phyloP scores from a whole-genome alignment of 2,797 vertebrate genomes.

The Pseudomugil tenellus region DNA sequence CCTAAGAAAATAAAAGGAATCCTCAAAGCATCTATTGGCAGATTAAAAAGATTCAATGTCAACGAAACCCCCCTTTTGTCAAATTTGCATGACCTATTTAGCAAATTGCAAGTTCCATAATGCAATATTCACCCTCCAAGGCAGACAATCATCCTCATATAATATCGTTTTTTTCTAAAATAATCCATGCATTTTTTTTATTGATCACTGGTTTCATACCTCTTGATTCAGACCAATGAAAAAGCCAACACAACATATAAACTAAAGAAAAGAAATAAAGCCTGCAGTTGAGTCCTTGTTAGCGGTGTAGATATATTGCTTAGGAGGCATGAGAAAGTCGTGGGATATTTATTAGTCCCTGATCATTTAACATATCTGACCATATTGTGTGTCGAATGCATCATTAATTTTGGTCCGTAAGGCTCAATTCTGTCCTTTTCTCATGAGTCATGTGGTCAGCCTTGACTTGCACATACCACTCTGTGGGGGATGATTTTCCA shows the following conservation, averaged over 20 bases:
- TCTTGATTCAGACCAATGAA: constrained; percentile 47
- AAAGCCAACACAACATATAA: constrained; percentile 30
- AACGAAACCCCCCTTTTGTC: constrained; percentile 3
- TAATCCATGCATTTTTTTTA: constrained; percentile 38
- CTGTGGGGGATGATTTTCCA: background rate
- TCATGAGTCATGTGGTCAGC: constrained; percentile 6
- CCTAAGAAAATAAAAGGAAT: constrained; percentile 8
- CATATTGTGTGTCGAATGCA: constrained; percentile 25
- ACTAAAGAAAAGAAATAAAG: constrained; percentile 44
- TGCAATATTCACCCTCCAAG: constrained; percentile 21
- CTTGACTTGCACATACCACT: constrained; percentile 15
- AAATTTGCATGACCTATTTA: constrained; percentile 17
- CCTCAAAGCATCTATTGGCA: constrained; percentile 13
- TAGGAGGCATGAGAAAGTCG: constrained; percentile 23
- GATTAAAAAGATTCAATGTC: constrained; percentile 7
- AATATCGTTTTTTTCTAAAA: too few relatives aligned
- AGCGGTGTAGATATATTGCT: constrained; percentile 22
- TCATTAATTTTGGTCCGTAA: constrained; percentile 39
- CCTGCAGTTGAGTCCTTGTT: constrained; percentile 21
- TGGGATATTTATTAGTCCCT: constrained; percentile 17
- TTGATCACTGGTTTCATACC: constrained; percentile 56
- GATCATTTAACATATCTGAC: constrained; percentile 38
- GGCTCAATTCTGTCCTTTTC: constrained; percentile 15
- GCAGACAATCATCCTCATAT: constrained; percentile 11
- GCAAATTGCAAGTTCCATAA: constrained; percentile 26